Evolutionary conservation across 2,797 vertebrate species (phyloP).

Genomic region (Poecilia gillii): DNA sequence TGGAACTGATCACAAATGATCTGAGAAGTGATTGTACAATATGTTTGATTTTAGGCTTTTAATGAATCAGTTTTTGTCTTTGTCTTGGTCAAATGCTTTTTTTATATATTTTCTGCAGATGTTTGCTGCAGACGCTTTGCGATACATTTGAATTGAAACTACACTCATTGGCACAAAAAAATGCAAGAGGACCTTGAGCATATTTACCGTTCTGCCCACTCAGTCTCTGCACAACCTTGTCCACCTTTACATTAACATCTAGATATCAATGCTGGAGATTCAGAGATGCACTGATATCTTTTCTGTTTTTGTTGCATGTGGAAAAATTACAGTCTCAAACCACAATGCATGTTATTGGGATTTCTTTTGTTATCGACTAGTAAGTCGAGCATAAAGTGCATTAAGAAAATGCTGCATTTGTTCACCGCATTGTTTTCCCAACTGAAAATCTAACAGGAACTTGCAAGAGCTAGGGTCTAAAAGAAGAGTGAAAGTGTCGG

Average conservation of each 20-base stretch:
- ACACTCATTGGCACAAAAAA: constrained; percentile 18
- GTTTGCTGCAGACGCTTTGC: background rate
- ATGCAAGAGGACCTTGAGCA: background rate
- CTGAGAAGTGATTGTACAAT: constrained; percentile 18
- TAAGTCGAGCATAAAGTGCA: no score
- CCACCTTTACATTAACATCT: constrained; percentile 4
- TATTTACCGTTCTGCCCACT: constrained; percentile 7
- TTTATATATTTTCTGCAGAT: background rate
- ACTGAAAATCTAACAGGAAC: background rate
- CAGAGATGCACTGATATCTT: background rate
- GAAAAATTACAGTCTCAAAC: background rate
- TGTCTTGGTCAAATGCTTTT: background rate
- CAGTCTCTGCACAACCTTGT: constrained; percentile 4
- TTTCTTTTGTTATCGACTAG: background rate
- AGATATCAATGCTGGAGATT: background rate
- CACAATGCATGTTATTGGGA: background rate
- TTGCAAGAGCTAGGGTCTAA: background rate
- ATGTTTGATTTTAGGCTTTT: background rate
- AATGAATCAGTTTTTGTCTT: constrained; percentile 6
- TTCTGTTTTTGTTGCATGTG: background rate
- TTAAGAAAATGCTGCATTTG: no score
- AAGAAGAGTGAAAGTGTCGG: background rate
- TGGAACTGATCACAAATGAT: constrained; percentile 6
- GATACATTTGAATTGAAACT: background rate
- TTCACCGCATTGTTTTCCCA: background rate